A percentile compares a stretch with the other conserved stretches of the same genome.
phyloP scores from a whole-genome alignment of 2,113 vertebrate genomes.

The Thunnus maccoyii region DNA sequence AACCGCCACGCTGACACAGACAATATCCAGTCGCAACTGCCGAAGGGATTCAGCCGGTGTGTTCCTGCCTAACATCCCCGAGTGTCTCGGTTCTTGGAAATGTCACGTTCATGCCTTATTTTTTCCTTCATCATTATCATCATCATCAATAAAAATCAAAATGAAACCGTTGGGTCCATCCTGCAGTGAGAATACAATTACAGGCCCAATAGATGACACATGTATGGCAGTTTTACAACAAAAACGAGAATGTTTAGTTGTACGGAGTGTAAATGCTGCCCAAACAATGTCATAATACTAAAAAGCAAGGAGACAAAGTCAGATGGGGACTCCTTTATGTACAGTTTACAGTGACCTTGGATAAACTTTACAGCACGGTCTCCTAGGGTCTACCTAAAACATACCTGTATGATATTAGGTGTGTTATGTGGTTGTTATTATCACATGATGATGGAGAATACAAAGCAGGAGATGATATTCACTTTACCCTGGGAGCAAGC shows the following conservation, averaged over 20 bases:
- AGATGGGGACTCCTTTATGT: neutral
- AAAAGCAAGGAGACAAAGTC: neutral
- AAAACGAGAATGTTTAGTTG: neutral
- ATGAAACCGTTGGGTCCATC: no score
- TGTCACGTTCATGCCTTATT: neutral
- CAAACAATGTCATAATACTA: neutral
- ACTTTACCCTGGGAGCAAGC: neutral
- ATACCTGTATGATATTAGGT: neutral
- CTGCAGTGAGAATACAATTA: no score
- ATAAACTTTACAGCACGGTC: neutral
- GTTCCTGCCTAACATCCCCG: neutral
- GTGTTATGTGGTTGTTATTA: no score
- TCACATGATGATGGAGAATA: neutral
- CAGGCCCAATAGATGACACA: no score
- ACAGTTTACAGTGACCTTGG: neutral
- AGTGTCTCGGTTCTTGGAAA: neutral
- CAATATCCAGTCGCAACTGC: constrained; percentile 1
- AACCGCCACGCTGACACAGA: constrained; percentile 4
- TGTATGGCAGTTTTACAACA: no score
- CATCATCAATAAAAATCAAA: neutral
- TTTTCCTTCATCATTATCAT: neutral
- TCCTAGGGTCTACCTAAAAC: neutral
- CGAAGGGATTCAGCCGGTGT: neutral
- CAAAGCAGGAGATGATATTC: neutral
- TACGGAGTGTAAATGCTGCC: neutral